Conservation (phyloP, 1,140 invertebrate genomes). For the Thereuonema tuberculata region DNA sequence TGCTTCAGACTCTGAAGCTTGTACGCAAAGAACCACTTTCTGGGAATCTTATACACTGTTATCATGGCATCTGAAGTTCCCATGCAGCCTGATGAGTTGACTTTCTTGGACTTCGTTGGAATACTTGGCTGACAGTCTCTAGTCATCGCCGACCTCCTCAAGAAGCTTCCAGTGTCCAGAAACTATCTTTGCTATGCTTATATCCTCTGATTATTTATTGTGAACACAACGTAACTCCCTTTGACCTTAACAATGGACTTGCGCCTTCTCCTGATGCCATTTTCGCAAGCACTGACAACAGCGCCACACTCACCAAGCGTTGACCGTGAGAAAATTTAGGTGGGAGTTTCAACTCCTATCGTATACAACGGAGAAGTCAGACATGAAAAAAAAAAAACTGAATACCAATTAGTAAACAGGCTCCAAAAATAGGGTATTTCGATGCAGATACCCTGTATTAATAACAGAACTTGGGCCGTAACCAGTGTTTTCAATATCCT, state of each 20-base stretch:
- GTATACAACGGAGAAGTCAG: neutral
- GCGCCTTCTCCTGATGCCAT: neutral
- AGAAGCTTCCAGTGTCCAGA: neutral
- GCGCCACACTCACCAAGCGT: too few species aligned
- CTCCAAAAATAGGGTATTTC: neutral
- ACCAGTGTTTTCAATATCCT: too few species aligned
- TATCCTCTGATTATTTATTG: neutral
- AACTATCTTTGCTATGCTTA: neutral
- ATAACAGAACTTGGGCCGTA: too few species aligned
- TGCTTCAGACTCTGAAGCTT: too few species aligned
- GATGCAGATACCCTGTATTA: neutral
- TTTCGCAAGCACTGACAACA: neutral
- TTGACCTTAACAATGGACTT: neutral
- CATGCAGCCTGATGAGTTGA: neutral
- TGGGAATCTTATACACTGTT: neutral
- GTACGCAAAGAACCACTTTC: neutral
- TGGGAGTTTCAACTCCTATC: neutral
- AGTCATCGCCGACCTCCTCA: neutral
- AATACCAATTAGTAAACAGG: neutral
- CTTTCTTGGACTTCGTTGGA: neutral
- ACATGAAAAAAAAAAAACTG: neutral
- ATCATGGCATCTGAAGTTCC: neutral
- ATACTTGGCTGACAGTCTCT: neutral
- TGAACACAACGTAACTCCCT: neutral
- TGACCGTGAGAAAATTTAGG: neutral